Evolutionary conservation across 2,888 invertebrate genomes (phyloP).

Genomic region (Agrotis puta): DNA sequence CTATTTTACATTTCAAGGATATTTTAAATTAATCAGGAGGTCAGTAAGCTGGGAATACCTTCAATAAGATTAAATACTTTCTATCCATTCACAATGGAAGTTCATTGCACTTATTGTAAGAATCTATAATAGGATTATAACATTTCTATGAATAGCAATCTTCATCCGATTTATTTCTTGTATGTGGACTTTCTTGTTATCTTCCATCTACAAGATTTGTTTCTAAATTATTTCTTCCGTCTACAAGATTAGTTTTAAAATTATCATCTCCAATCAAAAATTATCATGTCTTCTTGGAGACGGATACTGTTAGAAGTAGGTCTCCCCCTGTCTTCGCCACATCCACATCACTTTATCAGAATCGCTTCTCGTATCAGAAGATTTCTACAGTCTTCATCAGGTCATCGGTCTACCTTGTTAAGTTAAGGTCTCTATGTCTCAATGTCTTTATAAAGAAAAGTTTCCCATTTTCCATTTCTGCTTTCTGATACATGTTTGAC

Average conservation of each 20-base stretch:
- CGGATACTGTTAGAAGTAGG: no score
- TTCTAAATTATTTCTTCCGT: neutral
- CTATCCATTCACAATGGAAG: neutral
- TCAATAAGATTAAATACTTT: neutral
- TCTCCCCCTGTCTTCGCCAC: no score
- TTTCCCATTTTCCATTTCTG: no score
- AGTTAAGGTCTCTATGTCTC: no score
- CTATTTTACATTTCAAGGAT: neutral
- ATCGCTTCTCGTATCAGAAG: no score
- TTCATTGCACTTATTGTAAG: constrained; percentile 8
- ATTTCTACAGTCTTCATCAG: no score
- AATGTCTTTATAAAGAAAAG: no score
- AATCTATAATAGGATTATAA: neutral
- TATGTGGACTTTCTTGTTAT: neutral
- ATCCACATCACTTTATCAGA: no score
- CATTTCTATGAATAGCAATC: neutral
- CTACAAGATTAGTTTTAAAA: neutral
- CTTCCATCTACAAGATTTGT: neutral
- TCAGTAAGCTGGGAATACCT: constrained; percentile 13
- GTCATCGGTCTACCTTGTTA: no score
- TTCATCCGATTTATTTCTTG: no score
- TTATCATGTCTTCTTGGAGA: no score
- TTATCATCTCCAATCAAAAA: neutral
- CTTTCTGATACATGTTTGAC: no score
- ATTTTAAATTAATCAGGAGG: neutral